Evolutionary conservation across 2,113 vertebrate species (phyloP), one percentile per base, ranked within the genome.

Genomic region (Daubentonia madagascariensis): DNA sequence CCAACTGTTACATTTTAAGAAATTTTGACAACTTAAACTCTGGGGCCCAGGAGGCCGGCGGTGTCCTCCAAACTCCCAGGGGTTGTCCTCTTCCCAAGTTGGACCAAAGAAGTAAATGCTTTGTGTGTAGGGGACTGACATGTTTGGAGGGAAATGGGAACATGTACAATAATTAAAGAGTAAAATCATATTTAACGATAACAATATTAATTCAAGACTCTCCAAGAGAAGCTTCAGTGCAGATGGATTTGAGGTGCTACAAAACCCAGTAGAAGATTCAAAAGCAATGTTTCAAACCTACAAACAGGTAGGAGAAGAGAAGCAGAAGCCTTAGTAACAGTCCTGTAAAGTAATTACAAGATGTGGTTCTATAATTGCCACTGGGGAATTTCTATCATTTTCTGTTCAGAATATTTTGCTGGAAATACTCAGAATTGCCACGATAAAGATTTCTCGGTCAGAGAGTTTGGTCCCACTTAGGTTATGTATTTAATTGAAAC

Each of bases 221-320:
- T 35, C 12, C 97, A 98, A 97, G 98, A 85, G 96, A 98, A 97
- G 97, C 97, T 40, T 79, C 72, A 97, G 97, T 90, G 83, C 98
- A 84, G 98, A 98, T 85, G 98, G 98, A 96, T 91, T 85, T 92
- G 97, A 98, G 78, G 85, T 63, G 67, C 88, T 96, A 81, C 98
- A 97, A 45, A 90, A 91, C 61, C 89, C 97, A 86, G 17, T 78
- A 50, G 99, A 98, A 96, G 98, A 98, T 81, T 99, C 98, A 70
- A 98, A 98, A 86, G 61, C 96, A 18, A 97, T 98, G 79, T 99
- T 99, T 98, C 96, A 98, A 79, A 98, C 98, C 81, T 99, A 98
- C 96, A 98, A 93, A 89, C 98, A 98, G 97, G 92, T 98, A 99
- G 86, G 98, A 99, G 91, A 99, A 99, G 98, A 98, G 79, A 93